These are phyloP conservation scores for Mythimna loreyi DNA, from an alignment of 2,888 invertebrate species.

Conservation along the genomic window DNA sequence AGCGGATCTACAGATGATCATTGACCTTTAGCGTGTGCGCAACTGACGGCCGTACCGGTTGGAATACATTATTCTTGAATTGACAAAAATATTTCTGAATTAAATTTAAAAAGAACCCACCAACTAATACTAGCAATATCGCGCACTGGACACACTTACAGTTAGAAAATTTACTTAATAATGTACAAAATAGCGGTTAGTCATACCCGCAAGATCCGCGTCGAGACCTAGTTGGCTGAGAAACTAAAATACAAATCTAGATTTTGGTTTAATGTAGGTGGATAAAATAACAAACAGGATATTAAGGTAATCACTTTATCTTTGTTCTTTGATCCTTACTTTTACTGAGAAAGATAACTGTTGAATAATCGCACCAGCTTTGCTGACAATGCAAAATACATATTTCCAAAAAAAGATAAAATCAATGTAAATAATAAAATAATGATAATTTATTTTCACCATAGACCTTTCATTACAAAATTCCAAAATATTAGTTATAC, in stretches of 20 bases:
- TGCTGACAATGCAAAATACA: neutral
- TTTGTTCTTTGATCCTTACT: constrained; percentile 15
- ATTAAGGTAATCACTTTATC: constrained; percentile 18
- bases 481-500: too few species aligned
- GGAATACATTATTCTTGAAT: constrained; percentile 83
- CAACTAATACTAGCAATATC: constrained; percentile 6
- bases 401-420: constrained; percentile 13
- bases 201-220: constrained; percentile 78
- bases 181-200: constrained; percentile 77
- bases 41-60: constrained; percentile 85
- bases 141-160: constrained; percentile 41
- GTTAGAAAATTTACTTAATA: constrained; percentile 67
- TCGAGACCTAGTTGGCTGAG: constrained; percentile 80
- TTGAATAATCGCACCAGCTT: constrained; percentile 2
- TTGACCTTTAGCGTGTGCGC: constrained; percentile 89
- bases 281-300: constrained; percentile 38
- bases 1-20: constrained; percentile 90
- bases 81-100: constrained; percentile 67
- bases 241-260: constrained; percentile 70
- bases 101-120: constrained; percentile 30
- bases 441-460: too few species aligned
- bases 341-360: constrained; percentile 7
- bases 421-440: neutral
- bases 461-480: too few species aligned
- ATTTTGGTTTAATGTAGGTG: constrained; percentile 66